These are phyloP conservation scores for Myiozetetes cayanensis DNA, from an alignment of 2,113 vertebrate genomes.

Conservation along the genomic window DNA sequence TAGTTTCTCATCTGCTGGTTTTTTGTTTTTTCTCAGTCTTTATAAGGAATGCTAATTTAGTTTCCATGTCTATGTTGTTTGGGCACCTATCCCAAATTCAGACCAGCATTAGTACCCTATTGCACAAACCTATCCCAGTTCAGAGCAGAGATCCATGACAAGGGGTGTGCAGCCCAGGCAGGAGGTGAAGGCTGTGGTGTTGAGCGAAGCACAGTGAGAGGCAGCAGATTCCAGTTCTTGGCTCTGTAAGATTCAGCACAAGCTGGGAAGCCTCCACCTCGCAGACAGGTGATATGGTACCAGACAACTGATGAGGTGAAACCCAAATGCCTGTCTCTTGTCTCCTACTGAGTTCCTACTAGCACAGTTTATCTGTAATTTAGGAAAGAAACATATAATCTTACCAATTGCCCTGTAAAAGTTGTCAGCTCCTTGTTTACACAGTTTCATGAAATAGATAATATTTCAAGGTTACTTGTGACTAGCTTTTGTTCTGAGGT, in stretches of 20 bases:
- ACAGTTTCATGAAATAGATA: not conserved
- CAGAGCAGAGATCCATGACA: not conserved
- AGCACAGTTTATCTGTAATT: conserved; percentile 22
- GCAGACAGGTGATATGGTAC: not conserved
- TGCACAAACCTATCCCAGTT: not conserved
- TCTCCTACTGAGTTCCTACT: conserved; percentile 16
- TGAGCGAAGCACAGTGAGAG: not conserved
- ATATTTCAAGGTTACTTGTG: conserved; percentile 31
- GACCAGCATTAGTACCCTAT: not conserved
- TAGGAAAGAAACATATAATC: conserved; percentile 28
- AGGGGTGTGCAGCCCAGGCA: not conserved
- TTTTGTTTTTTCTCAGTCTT: not conserved
- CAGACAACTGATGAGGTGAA: not conserved
- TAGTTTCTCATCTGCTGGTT: not conserved
- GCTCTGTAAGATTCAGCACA: not conserved
- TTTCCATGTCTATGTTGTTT: not conserved
- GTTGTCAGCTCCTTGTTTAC: conserved; percentile 17
- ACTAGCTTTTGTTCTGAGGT: not conserved
- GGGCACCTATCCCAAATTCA: not conserved
- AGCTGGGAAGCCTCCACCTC: not conserved
- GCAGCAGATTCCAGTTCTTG: not conserved
- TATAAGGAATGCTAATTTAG: not conserved
- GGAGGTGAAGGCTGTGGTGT: not conserved
- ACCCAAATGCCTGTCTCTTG: not conserved
- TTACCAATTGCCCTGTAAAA: conserved; percentile 25